phyloP scores from a whole-genome alignment of 2,888 invertebrate genomes.

The Hypomecis punctinalis region DNA sequence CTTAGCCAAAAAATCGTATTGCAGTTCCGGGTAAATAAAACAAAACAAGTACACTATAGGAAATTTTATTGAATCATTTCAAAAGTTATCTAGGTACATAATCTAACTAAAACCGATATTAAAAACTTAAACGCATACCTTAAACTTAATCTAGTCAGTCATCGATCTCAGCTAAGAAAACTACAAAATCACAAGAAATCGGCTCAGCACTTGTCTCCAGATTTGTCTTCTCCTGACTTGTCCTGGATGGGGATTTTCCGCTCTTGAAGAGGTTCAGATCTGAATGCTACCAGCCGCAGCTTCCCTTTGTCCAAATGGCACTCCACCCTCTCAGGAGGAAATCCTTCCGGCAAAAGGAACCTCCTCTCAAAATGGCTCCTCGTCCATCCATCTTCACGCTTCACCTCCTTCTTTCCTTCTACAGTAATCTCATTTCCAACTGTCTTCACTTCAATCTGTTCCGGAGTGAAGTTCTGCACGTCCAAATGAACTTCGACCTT shows the following conservation, averaged over 20 bases:
- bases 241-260: slow-evolving; percentile 69
- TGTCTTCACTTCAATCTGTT: slow-evolving; percentile 91
- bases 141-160: slow-evolving; percentile 38
- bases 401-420: slow-evolving; percentile 92
- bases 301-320: slow-evolving; percentile 92
- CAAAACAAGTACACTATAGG: not conserved
- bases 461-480: slow-evolving; percentile 91
- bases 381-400: slow-evolving; percentile 90
- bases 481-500: slow-evolving; percentile 90
- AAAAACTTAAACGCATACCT: not conserved
- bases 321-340: slow-evolving; percentile 89
- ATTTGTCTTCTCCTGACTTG: slow-evolving; percentile 47
- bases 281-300: slow-evolving; percentile 88
- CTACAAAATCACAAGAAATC: not conserved
- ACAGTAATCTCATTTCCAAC: slow-evolving; percentile 89
- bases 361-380: slow-evolving; percentile 91
- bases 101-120: no score
- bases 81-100: not conserved
- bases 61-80: not conserved
- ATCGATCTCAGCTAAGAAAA: not conserved
- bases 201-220: slow-evolving; percentile 11
- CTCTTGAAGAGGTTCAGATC: slow-evolving; percentile 69
- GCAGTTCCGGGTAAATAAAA: no score
- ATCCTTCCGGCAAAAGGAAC: slow-evolving; percentile 90
- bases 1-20: no score